Evolutionary conservation across 2,113 vertebrate genomes (phyloP), one percentile per base, ranked within the genome.

Genomic region (Bujurquina vittata): DNA sequence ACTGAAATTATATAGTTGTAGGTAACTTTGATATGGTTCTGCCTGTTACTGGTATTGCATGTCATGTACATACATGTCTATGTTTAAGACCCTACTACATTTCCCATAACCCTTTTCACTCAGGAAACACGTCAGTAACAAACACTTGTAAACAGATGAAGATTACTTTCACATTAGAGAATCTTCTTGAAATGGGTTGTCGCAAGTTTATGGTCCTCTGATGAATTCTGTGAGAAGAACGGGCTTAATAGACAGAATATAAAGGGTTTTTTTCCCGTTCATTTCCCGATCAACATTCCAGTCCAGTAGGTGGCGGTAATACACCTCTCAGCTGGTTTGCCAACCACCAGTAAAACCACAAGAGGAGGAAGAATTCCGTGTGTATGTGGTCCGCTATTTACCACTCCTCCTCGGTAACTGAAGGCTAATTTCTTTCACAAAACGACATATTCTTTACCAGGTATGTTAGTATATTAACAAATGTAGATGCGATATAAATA

Each of bases 51-150:
- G 61, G 61, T 65, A 40, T 65, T 67, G 43, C n/a, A 14, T 26
- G n/a, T n/a, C n/a, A n/a, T 31, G 29, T 31, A 31, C 29, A 5
- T 31, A 5, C 29, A 31, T 31, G 29, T 31, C 5, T 31, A 31
- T n/a, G n/a, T 3, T 12, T 35, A 2, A 8, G 1, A 0, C 1
- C 1, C 1, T 18, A 93, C 93, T 93, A 82, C 92, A 81, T 85
- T 89, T 90, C 92, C 94, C 94, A 94, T 1, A 90, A 93, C 10
- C 22, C 89, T 43, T 8, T 56, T 54, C 33, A 0, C 46, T 7
- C 3, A 5, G 11, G 14, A 11, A 23, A 5, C 29, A 5, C 5
- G 29, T 31, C 29, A 31, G 4, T 31, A 1, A 31, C 5, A 5
- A 5, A 31, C 29, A 31, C 29, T 31, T 31, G 29, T 31, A 31